Base-by-base conservation (phyloP, 2,113 vertebrate species). In the Genyomyrus donnyi region DNA sequence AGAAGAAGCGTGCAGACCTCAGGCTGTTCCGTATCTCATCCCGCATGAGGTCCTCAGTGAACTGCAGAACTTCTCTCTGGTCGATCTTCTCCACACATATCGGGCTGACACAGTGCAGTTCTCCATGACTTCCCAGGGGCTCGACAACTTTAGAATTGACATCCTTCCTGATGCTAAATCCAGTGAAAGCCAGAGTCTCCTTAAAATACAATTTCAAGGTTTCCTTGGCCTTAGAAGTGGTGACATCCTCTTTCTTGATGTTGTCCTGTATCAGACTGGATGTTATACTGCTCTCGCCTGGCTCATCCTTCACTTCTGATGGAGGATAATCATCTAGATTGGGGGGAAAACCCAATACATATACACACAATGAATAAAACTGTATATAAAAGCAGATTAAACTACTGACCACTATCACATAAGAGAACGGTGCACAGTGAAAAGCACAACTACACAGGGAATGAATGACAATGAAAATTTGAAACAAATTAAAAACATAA, bases 21-120 rank as follows among this genome's bases (percentile, higher is more conserved):
- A 92, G 96, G 94, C 94, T 98, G 96, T 93, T 97, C 90, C 95
- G 97, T 93, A 98, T 98, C 92, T 99, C 98, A 90, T 99, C 97
- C 5, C 96, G 94, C 90, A 99, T 95, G 17, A 97, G 97, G 91
- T 94, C 97, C 92, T 98, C 97, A 1, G 98, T 97, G 88, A 98
- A 96, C 91, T 97, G 97, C 2, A 99, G 95, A 94, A 99, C 97
- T 90, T 99, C 98, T 31, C 96, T 97, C 92, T 97, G 97, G 92
- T 99, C 97, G 0, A 96, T 96, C 92, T 95, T 95, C 85, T 96
- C 96, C 31, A 93, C 89, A 50, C 95, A 96, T 24, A 94, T 88
- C 0, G 89, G 93, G 90, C 94, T 94, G 53, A 94, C 93, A 91
- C 95, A 0, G 94, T 96, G 91, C 94, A 97, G 92, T 94, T 97